phyloP scores from a whole-genome alignment of 2,888 invertebrate species.

The Stenchaetothrips biformis region DNA sequence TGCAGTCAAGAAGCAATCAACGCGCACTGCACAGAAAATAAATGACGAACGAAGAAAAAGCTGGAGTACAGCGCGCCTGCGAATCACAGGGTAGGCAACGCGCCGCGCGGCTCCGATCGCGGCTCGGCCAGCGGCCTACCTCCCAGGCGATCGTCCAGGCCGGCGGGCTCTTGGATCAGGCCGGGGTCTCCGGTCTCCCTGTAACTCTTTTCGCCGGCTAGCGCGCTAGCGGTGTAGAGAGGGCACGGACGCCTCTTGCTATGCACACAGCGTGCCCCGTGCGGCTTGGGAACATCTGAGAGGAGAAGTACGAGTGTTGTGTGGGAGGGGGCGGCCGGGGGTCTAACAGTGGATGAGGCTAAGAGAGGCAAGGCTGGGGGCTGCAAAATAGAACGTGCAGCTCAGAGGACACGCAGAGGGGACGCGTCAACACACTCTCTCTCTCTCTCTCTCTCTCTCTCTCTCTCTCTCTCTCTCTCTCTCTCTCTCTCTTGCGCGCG shows the following conservation, averaged over 20 bases:
- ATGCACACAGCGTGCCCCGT: neutral
- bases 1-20: too few relatives aligned
- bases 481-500: neutral
- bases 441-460: neutral
- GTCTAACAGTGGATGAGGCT: neutral
- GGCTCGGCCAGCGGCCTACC: too few relatives aligned
- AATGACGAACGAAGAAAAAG: too few relatives aligned
- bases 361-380: neutral
- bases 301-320: neutral
- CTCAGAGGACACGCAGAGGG: neutral
- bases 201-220: too few relatives aligned
- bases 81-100: too few relatives aligned
- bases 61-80: too few relatives aligned
- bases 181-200: too few relatives aligned
- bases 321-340: neutral
- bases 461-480: slow-evolving; percentile 1
- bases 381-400: neutral
- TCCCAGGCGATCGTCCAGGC: too few relatives aligned
- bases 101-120: too few relatives aligned
- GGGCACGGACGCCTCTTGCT: neutral
- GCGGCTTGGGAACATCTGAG: neutral
- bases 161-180: too few relatives aligned
- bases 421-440: neutral
- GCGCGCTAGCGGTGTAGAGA: too few relatives aligned
- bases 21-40: too few relatives aligned